Evolutionary conservation across 1,140 invertebrate genomes (phyloP).

Genomic region (Achatina immaculata): DNA sequence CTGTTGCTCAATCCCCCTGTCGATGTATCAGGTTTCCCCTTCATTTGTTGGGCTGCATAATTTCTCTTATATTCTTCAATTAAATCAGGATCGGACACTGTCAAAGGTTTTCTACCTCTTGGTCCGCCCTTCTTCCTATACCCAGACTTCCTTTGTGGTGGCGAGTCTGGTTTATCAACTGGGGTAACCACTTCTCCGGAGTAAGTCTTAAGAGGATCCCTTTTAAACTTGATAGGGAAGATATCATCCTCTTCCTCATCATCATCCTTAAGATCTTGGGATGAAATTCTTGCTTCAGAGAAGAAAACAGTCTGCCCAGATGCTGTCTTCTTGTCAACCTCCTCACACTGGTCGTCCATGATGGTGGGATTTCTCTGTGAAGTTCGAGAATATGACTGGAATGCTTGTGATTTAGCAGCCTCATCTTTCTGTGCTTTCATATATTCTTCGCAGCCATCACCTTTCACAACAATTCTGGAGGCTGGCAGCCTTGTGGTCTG

Average conservation of each 20-base stretch:
- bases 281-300: neutral
- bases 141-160: slow-evolving; percentile 18
- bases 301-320: slow-evolving; percentile 15
- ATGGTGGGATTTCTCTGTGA: slow-evolving; percentile 23
- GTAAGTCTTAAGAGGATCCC: slow-evolving; percentile 39
- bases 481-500: slow-evolving; percentile 40
- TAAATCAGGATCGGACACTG: slow-evolving; percentile 41
- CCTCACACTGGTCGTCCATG: slow-evolving; percentile 42
- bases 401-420: neutral
- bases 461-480: slow-evolving; percentile 41
- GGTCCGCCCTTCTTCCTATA: slow-evolving; percentile 15
- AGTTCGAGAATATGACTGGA: slow-evolving; percentile 6
- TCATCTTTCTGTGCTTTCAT: neutral
- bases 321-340: slow-evolving; percentile 36
- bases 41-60: slow-evolving; percentile 27
- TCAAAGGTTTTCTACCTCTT: slow-evolving; percentile 38
- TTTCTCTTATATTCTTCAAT: slow-evolving; percentile 43
- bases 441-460: neutral
- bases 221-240: slow-evolving; percentile 32
- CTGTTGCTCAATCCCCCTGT: slow-evolving; percentile 54
- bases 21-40: slow-evolving; percentile 25
- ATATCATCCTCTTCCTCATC: slow-evolving; percentile 42
- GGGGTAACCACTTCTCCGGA: slow-evolving; percentile 41
- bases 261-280: neutral
- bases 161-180: slow-evolving; percentile 35